phyloP scores from a whole-genome alignment of 2,888 invertebrate species.

The Mesochorus sp. region DNA sequence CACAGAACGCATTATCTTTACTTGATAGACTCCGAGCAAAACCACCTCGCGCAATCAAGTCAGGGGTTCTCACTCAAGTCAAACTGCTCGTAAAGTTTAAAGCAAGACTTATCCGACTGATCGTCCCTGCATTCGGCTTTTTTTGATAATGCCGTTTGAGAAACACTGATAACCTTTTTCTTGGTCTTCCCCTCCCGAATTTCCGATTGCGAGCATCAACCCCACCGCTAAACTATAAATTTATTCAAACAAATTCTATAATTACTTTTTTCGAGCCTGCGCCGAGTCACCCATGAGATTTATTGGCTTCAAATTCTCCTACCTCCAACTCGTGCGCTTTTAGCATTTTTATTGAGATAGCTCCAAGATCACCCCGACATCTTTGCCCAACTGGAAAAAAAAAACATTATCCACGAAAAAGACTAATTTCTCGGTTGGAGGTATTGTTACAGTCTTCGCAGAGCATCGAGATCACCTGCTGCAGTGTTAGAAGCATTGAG shows the following conservation, averaged over 20 bases:
- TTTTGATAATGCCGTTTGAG: constrained; percentile 65
- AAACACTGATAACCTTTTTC: constrained; percentile 68
- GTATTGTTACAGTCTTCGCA: constrained; percentile 29
- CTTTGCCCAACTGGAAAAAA: constrained; percentile 18
- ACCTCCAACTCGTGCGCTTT: constrained; percentile 48
- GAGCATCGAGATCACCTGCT: constrained; percentile 57
- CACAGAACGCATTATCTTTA: constrained; percentile 80
- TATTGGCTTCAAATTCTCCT: constrained; percentile 65
- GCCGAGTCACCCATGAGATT: constrained; percentile 69
- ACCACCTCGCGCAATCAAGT: constrained; percentile 64
- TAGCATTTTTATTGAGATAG: constrained; percentile 65
- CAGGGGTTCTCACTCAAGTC: constrained; percentile 59
- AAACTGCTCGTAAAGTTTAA: constrained; percentile 33
- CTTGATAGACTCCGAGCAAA: constrained; percentile 76
- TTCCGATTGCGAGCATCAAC: constrained; percentile 71
- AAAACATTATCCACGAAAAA: constrained; percentile 1
- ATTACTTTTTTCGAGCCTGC: constrained; percentile 77
- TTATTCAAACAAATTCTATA: constrained; percentile 81
- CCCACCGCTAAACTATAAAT: constrained; percentile 73
- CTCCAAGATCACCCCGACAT: constrained; percentile 15
- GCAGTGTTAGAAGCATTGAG: constrained; percentile 27
- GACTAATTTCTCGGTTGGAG: constrained; percentile 45
- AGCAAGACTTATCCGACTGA: constrained; percentile 21
- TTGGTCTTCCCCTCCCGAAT: constrained; percentile 70
- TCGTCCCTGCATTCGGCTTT: constrained; percentile 1